phyloP scores from a whole-genome alignment of 2,888 invertebrate genomes.

The Drosophila ezoana region DNA sequence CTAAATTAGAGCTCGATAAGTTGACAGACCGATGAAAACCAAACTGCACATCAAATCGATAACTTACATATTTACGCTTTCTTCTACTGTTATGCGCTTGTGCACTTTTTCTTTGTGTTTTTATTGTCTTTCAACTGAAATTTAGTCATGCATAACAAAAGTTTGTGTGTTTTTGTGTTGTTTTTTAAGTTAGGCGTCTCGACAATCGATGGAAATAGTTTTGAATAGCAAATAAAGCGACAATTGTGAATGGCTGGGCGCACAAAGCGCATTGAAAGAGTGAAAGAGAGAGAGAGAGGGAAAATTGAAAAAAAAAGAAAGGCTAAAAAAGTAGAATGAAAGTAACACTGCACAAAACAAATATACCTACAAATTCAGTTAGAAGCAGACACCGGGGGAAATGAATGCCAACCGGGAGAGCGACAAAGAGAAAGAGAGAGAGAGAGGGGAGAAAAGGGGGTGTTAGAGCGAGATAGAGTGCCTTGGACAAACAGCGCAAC shows the following conservation, averaged over 20 bases:
- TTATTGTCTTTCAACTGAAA: slow-evolving; percentile 34
- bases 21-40: slow-evolving; percentile 6
- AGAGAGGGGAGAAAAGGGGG: not conserved
- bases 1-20: not conserved
- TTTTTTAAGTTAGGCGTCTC: slow-evolving; percentile 22
- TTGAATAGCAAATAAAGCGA: slow-evolving; percentile 79
- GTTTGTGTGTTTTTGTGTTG: slow-evolving; percentile 11
- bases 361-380: slow-evolving; percentile 75
- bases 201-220: slow-evolving; percentile 72
- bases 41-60: not conserved
- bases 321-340: slow-evolving; percentile 33
- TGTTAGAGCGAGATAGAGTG: not conserved
- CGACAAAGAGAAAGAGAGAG: not conserved
- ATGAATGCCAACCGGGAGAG: not conserved
- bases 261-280: slow-evolving; percentile 34
- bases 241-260: slow-evolving; percentile 63
- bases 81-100: slow-evolving; percentile 2
- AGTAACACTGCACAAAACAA: slow-evolving; percentile 59
- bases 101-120: slow-evolving; percentile 11
- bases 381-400: slow-evolving; percentile 44
- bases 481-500: slow-evolving; percentile 39
- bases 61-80: slow-evolving; percentile 10
- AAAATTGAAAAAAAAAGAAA: slow-evolving; percentile 5
- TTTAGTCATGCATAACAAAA: slow-evolving; percentile 35
- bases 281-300: slow-evolving; percentile 6